Evolutionary conservation across 2,888 invertebrate species (phyloP).

Genomic region (Falcaria lacertinaria): DNA sequence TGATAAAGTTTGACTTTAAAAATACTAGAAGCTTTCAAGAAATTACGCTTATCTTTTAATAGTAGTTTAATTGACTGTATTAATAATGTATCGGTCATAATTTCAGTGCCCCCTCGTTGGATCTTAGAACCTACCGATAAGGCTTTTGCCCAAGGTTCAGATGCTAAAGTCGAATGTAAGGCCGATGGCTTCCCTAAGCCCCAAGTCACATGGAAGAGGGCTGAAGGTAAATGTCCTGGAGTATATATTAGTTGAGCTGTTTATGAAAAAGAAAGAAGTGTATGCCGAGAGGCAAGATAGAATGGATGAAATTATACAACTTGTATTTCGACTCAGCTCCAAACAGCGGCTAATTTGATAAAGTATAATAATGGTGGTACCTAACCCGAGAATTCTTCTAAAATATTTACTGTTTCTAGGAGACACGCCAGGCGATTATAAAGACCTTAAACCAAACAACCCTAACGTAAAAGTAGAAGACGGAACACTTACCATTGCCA

Average conservation of each 20-base stretch:
- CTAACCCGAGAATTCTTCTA: too few species aligned
- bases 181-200: constrained; percentile 97
- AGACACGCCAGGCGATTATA: constrained; percentile 94
- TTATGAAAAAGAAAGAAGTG: too few species aligned
- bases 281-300: too few species aligned
- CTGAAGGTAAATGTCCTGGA: constrained; percentile 87
- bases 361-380: too few species aligned
- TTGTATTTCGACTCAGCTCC: too few species aligned
- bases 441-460: constrained; percentile 93
- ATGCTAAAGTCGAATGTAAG: constrained; percentile 96
- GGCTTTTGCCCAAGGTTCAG: constrained; percentile 96
- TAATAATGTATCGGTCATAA: constrained; percentile 41
- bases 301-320: too few species aligned
- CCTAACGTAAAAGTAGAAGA: constrained; percentile 96
- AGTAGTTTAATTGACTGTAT: not conserved
- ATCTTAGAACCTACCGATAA: constrained; percentile 96
- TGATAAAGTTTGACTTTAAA: too few species aligned
- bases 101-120: constrained; percentile 96
- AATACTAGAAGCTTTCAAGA: not conserved
- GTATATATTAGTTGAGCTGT: too few species aligned
- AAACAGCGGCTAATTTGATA: too few species aligned
- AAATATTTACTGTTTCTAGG: constrained; percentile 70
- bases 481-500: constrained; percentile 93
- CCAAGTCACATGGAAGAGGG: constrained; percentile 96
- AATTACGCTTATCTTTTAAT: not conserved